A percentile compares a stretch with the other conserved stretches of the same genome.
Conservation (phyloP, 2,113 vertebrate genomes). For the Cnemophilus loriae region DNA sequence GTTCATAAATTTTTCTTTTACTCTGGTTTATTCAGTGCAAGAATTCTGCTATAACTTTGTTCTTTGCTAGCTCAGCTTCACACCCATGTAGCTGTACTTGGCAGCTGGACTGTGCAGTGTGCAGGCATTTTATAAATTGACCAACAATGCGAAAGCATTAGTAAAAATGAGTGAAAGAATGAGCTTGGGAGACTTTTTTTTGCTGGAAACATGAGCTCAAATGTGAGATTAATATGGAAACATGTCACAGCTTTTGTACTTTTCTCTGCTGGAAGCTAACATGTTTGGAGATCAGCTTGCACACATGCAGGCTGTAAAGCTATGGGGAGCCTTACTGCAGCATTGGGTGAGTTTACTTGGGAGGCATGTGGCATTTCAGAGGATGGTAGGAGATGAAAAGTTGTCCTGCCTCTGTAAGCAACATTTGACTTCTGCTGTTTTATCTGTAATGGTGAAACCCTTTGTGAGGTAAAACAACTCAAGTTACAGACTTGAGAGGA, state of each 20-base stretch:
- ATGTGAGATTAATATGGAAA: neutral
- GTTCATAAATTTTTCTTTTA: neutral
- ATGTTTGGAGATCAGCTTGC: neutral
- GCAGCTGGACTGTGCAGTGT: neutral
- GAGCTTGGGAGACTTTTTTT: neutral
- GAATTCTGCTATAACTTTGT: neutral
- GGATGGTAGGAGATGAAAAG: neutral
- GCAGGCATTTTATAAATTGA: neutral
- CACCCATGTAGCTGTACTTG: neutral
- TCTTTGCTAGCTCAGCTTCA: neutral
- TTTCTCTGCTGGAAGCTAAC: neutral
- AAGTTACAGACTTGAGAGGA: neutral
- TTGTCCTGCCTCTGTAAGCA: neutral
- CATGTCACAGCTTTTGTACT: neutral
- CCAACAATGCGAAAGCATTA: neutral
- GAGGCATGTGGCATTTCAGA: neutral
- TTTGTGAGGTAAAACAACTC: neutral
- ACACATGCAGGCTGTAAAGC: neutral
- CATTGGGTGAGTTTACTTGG: neutral
- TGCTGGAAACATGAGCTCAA: neutral
- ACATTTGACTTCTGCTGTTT: neutral
- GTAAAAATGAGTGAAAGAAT: neutral
- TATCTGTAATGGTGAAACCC: neutral
- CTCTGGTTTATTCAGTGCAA: neutral
- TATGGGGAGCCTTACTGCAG: neutral